Evolutionary conservation across 2,113 vertebrate species (phyloP), one percentile per base, ranked within the genome.

Genomic region (Todiramphus saurophagus): DNA sequence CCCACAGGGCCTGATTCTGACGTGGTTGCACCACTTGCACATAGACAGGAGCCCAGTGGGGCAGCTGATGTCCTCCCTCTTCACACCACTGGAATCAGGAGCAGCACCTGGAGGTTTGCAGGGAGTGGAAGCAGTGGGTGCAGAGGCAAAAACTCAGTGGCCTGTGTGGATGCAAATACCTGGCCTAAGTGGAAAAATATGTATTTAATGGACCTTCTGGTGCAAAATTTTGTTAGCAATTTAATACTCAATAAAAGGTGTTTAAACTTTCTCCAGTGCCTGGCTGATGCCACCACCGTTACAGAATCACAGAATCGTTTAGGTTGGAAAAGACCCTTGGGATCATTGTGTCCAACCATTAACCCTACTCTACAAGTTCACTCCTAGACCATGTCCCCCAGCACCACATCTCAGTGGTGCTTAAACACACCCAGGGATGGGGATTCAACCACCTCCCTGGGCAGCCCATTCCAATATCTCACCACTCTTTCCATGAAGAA

Each of bases 21-120:
- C 0, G 5, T 56, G 50, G 59, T 15, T 44, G 56, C 87, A 53
- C 69, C 1, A 2, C 25, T 0, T 51, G 50, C 13, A 4, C 56
- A 20, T 17, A 70, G 83, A 39, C 4, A 8, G 5, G 25, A 84
- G 43, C 46, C 80, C 44, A 33, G 31, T 2, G 13, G 5, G 23
- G 70, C n/a, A 62, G 51, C 31, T 5, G 3, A 2, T 28, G 68
- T 63, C 48, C 46, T 62, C 74, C 30, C 37, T 66, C 44, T n/a
- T 5, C 11, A 1, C 3, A 4, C 19, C 51, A 7, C 83, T 46
- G 83, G 62, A 63, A 76, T n/a, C 0, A 4, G 48, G 37, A 73
- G 50, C 60, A 21, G 62, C 7, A 1, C 43, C n/a, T 4, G 4
- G 35, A 69, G 18, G 69, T 85, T 72, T 74, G 68, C 72, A 87